Percentiles rank a stretch among this genome's conserved stretches.
These are phyloP conservation scores for Hyppa rectilinea DNA, from an alignment of 2,888 invertebrate species.

Conservation along the genomic window DNA sequence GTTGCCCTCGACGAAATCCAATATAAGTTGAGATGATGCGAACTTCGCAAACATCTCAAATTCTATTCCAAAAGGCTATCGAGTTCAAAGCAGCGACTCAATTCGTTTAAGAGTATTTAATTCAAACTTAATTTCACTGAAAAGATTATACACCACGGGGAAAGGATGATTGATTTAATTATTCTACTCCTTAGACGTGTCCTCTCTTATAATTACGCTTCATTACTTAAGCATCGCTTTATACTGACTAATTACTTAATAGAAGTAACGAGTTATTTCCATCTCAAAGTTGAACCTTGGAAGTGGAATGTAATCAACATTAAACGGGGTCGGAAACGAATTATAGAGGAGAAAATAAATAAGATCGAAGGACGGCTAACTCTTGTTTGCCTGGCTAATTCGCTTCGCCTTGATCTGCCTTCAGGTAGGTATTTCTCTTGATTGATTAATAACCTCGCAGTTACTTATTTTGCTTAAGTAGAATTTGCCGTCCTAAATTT, in stretches of 20 bases:
- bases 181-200: conserved; percentile 88
- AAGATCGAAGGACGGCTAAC: conserved; percentile 74
- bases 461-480: conserved; percentile 46
- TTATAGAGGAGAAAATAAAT: conserved; percentile 83
- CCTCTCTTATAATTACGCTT: conserved; percentile 90
- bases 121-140: conserved; percentile 86
- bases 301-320: conserved; percentile 86
- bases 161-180: conserved; percentile 90
- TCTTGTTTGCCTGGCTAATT: conserved; percentile 69
- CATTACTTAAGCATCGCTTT: conserved; percentile 90
- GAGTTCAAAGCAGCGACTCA: conserved; percentile 80
- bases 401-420: conserved; percentile 54
- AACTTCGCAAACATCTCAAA: conserved; percentile 76
- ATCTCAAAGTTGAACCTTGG: conserved; percentile 83
- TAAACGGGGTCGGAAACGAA: conserved; percentile 82
- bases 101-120: conserved; percentile 84
- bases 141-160: conserved; percentile 88
- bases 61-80: conserved; percentile 79
- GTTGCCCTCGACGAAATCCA: conserved; percentile 70
- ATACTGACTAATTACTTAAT: conserved; percentile 90
- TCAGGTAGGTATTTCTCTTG: conserved; percentile 59
- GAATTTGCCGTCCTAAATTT: conserved; percentile 27
- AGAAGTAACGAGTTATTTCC: conserved; percentile 90
- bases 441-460: conserved; percentile 63
- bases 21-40: conserved; percentile 75